Percentiles rank a stretch among this genome's conserved stretches.
Evolutionary conservation across 2,797 vertebrate genomes (phyloP).

Genomic region (Rallus crepitans): DNA sequence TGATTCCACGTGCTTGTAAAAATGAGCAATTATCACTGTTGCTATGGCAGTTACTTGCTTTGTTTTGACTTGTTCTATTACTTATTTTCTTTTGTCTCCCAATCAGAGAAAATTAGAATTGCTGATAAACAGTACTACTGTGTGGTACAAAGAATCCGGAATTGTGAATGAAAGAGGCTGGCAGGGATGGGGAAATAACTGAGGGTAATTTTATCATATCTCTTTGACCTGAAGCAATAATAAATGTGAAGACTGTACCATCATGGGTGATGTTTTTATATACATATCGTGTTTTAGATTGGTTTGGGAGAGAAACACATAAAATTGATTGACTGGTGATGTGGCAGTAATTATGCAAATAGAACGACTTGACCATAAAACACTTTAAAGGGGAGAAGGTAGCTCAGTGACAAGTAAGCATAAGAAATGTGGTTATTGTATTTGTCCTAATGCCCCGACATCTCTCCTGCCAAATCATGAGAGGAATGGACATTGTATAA

Average conservation of each 20-base stretch:
- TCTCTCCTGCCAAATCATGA: neutral
- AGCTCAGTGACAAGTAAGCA: constrained; percentile 4
- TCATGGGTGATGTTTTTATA: constrained; percentile 41
- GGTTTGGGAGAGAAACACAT: constrained; percentile 29
- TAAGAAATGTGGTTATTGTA: neutral
- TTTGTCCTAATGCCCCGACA: neutral
- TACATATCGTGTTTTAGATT: neutral
- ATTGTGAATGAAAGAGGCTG: constrained; percentile 4
- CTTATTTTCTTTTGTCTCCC: constrained; percentile 1
- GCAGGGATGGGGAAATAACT: neutral
- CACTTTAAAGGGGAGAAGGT: constrained; percentile 12
- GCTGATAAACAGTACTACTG: constrained; percentile 27
- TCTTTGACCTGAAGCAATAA: constrained; percentile 30
- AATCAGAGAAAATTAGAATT: constrained; percentile 31
- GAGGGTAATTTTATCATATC: neutral
- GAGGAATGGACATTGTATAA: constrained; percentile 34
- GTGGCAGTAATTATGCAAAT: constrained; percentile 66
- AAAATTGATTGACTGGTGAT: constrained; percentile 61
- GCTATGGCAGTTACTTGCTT: neutral
- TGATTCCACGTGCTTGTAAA: neutral
- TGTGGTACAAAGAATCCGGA: neutral
- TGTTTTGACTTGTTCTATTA: constrained; percentile 24
- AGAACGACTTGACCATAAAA: constrained; percentile 7
- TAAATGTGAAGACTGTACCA: constrained; percentile 10
- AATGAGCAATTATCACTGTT: neutral